Percentiles rank a stretch among this genome's conserved stretches.
Conservation (phyloP, 2,888 invertebrate genomes). For the Caenorhabditis afra region DNA sequence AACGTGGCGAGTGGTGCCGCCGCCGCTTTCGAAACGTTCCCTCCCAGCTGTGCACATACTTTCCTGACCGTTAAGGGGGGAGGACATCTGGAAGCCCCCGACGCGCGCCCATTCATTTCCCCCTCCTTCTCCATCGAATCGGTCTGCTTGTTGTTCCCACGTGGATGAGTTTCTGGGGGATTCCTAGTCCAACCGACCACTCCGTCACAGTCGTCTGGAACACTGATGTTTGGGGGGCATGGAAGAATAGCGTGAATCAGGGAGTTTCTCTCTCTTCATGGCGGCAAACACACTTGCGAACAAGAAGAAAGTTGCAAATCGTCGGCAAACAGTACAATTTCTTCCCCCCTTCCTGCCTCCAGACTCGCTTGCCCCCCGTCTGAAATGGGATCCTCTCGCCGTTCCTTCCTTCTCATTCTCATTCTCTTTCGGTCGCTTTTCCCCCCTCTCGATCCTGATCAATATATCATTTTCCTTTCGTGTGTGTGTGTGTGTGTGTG, state of each 20-base stretch:
- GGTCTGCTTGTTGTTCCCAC: no score
- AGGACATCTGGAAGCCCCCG: slow-evolving; percentile 8
- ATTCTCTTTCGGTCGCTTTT: not conserved
- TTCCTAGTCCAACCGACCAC: no score
- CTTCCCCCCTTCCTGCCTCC: no score
- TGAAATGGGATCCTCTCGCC: not conserved
- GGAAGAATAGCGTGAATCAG: no score
- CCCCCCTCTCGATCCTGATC: slow-evolving; percentile 5
- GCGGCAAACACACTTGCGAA: not conserved
- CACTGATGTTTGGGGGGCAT: no score
- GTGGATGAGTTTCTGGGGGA: no score
- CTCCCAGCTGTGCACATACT: slow-evolving; percentile 39
- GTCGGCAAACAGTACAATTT: no score
- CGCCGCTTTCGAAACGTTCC: no score
- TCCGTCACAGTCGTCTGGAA: no score
- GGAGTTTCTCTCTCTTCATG: not conserved
- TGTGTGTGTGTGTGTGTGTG: not conserved
- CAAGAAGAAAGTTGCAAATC: no score
- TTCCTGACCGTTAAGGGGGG: no score
- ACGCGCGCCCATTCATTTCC: not conserved
- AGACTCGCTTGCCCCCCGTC: not conserved
- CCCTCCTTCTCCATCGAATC: no score
- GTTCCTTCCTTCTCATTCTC: not conserved
- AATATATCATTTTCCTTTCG: slow-evolving; percentile 32
- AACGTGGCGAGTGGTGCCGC: slow-evolving; percentile 31